Percentiles rank a stretch among this genome's conserved stretches.
Evolutionary conservation across 2,113 vertebrate species (phyloP).

Genomic region (human (Homo sapiens)): DNA sequence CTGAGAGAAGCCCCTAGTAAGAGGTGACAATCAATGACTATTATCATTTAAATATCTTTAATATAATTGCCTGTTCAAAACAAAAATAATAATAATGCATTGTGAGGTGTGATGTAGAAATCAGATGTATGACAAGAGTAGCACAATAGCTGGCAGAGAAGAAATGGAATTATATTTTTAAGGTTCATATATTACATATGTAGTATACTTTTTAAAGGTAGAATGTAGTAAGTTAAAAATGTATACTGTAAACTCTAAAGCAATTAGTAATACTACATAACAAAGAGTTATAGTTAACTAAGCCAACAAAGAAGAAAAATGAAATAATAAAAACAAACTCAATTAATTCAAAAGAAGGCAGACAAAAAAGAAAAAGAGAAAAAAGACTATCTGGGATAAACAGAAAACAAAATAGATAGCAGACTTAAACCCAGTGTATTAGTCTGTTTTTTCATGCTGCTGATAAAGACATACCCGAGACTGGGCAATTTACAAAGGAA

Average conservation of each 20-base stretch:
- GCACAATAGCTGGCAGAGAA: neutral
- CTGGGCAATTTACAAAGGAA: too few species aligned
- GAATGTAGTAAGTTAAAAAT: neutral
- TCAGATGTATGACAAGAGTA: neutral
- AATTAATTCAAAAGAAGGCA: conserved; percentile 3
- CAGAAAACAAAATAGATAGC: neutral
- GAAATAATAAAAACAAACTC: neutral
- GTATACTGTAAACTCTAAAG: neutral
- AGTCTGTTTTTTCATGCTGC: too few species aligned
- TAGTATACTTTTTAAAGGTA: neutral
- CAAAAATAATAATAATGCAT: conserved; percentile 9
- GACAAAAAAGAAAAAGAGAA: neutral
- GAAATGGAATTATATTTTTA: neutral
- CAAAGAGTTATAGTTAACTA: conserved; percentile 26
- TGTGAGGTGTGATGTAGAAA: neutral
- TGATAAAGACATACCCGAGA: too few species aligned
- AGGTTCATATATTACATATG: neutral
- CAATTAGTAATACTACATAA: neutral
- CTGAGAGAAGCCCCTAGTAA: neutral
- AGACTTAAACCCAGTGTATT: conserved; percentile 6
- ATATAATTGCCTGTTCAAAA: neutral
- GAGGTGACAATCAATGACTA: neutral
- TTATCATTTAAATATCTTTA: neutral
- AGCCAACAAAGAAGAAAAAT: conserved; percentile 28
- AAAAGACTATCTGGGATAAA: conserved; percentile 4